Evolutionary conservation across 2,888 invertebrate genomes (phyloP).

Genomic region (Brachyopa scutellaris): DNA sequence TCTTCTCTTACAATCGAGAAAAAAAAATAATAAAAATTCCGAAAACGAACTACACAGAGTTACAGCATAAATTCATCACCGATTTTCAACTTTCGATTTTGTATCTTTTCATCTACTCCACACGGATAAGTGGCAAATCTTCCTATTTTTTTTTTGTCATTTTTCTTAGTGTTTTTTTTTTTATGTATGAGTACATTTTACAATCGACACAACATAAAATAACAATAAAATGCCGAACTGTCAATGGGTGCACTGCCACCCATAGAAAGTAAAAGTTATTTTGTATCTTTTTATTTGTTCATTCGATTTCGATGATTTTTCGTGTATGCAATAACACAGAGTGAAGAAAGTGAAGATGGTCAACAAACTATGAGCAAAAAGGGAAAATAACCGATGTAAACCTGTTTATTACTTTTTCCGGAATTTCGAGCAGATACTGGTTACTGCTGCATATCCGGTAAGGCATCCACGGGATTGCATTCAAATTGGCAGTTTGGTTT

Average conservation of each 20-base stretch:
- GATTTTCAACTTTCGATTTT: constrained; percentile 70
- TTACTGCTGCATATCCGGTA: constrained; percentile 44
- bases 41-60: constrained; percentile 26
- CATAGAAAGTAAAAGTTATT: constrained; percentile 66
- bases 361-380: constrained; percentile 59
- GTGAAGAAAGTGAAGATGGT: constrained; percentile 70
- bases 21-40: constrained; percentile 3
- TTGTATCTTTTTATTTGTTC: constrained; percentile 35
- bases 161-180: constrained; percentile 14
- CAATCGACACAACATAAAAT: constrained; percentile 33
- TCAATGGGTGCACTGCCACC: constrained; percentile 43
- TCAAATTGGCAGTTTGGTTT: constrained; percentile 13
- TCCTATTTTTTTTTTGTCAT: not conserved
- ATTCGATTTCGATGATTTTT: constrained; percentile 50
- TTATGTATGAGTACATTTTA: constrained; percentile 33
- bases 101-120: constrained; percentile 44
- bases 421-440: constrained; percentile 15
- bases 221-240: constrained; percentile 49
- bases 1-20: not conserved
- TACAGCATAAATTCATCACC: constrained; percentile 64
- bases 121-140: constrained; percentile 35
- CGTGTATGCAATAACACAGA: constrained; percentile 16
- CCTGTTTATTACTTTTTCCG: constrained; percentile 57
- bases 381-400: constrained; percentile 41
- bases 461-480: not conserved